Evolutionary conservation across 2,113 vertebrate genomes (phyloP), one percentile per base, ranked within the genome.

Genomic region (Tympanuchus pallidicinctus): DNA sequence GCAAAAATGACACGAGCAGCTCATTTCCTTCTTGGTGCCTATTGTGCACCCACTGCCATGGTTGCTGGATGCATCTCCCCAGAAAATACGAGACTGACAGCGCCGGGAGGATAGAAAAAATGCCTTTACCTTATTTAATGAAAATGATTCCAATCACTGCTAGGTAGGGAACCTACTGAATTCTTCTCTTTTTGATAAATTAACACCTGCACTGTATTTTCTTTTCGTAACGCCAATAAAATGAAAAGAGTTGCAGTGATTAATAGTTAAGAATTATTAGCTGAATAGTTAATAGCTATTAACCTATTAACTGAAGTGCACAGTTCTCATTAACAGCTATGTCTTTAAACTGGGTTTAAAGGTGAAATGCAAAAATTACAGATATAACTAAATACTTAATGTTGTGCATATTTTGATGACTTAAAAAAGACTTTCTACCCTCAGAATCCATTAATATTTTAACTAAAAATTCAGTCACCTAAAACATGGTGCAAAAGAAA

Each of bases 181-280:
- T 95, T 90, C 63, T 93, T 57, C 93, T 95, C 84, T 94, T 95
- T 95, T 90, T 94, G 92, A 97, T 96, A 98, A 96, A 97, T 98
- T 96, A 98, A 97, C 95, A 97, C 87, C 90, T 96, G 95, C 92
- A 85, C 91, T 97, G 4, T 94, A 98, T 98, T 98, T 98, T 96
- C 93, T 83, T 96, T 98, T 94, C 66, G 12, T 92, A 98, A 97
- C 95, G 97, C 96, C 97, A 97, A 97, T 97, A 97, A 98, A 98
- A 97, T 88, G 96, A 95, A 95, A 95, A 96, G 93, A 95, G 95
- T 95, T 97, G 93, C 95, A 93, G 97, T 98, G 97, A 98, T 97
- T 98, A 98, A 98, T 96, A 98, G 98, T 98, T 97, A 97, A 97
- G 97, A 98, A 98, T 98, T 98, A 98, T 98, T 98, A 98, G 98